phyloP scores from a whole-genome alignment of 2,113 vertebrate species.

The Saiga tatarica region DNA sequence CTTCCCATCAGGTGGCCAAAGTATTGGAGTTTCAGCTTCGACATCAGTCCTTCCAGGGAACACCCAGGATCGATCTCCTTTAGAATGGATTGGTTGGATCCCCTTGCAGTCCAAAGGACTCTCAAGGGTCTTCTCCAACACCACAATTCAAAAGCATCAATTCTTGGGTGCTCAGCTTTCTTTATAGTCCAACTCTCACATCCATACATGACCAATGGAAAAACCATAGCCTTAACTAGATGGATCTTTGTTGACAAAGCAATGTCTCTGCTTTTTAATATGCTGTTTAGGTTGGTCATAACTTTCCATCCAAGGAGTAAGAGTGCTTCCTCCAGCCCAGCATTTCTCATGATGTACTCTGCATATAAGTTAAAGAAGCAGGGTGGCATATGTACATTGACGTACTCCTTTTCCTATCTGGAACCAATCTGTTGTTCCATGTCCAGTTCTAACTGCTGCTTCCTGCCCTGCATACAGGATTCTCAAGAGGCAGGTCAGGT shows the following conservation, averaged over 20 bases:
- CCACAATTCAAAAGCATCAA: background rate
- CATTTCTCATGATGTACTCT: background rate
- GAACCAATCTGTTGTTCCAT: background rate
- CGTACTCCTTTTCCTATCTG: background rate
- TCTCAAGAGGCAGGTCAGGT: too few relatives aligned
- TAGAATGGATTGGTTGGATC: background rate
- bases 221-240: background rate
- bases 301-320: background rate
- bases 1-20: background rate
- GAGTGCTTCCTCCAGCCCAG: background rate
- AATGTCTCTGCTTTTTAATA: background rate
- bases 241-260: rapidly evolving
- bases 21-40: background rate
- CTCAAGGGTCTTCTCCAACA: background rate
- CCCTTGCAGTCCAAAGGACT: background rate
- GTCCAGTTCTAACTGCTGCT: too few relatives aligned
- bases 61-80: background rate
- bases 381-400: background rate
- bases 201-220: background rate
- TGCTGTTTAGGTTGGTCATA: background rate
- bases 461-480: too few relatives aligned
- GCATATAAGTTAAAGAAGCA: background rate
- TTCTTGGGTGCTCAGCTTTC: background rate
- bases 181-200: background rate
- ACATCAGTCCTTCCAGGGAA: background rate